Evolutionary conservation across 2,113 vertebrate species (phyloP), one percentile per base, ranked within the genome.

Genomic region (Physeter macrocephalus): DNA sequence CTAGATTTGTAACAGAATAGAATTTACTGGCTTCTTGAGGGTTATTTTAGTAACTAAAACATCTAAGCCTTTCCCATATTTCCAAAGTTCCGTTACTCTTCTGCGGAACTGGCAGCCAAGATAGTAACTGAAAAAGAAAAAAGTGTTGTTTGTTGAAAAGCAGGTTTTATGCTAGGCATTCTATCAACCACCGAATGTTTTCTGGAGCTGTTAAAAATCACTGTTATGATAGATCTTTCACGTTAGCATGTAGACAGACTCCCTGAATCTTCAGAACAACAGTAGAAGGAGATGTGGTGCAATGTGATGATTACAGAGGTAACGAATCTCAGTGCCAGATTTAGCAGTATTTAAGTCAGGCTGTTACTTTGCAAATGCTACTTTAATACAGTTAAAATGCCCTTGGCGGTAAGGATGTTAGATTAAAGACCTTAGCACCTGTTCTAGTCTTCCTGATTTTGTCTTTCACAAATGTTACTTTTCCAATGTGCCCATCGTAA

Each of bases 331-430:
- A 27, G 59, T 74, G 49, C 67, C 82, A 90, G 39, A 88, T 93
- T 88, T 96, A 20, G 31, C 93, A 78, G n/a, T 86, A 80, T 92
- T 97, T 86, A 98, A 95, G 95, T 92, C 87, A 67, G 93, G 94
- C n/a, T 90, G 62, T 92, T 97, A 94, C 66, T 97, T 96, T 97
- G 80, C 77, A 97, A 96, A 94, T 91, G n/a, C 46, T 88, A 10
- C n/a, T 86, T 97, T 85, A 85, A 87, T 87, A 41, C 78, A 59
- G 34, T 96, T 98, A 85, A 94, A 97, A 83, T 84, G 77, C 54
- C 34, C 43, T 95, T 95, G 85, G 21, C 57, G 46, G 74, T 83
- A 88, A 92, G 84, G 2, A 88, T 93, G 13, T 93, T 59, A 83
- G n/a, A 92, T 97, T 93, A 93, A 97, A 97, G 92, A 69, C 18